Evolutionary conservation across 2,888 invertebrate species (phyloP).

Genomic region (Drosophila nr. fundita): DNA sequence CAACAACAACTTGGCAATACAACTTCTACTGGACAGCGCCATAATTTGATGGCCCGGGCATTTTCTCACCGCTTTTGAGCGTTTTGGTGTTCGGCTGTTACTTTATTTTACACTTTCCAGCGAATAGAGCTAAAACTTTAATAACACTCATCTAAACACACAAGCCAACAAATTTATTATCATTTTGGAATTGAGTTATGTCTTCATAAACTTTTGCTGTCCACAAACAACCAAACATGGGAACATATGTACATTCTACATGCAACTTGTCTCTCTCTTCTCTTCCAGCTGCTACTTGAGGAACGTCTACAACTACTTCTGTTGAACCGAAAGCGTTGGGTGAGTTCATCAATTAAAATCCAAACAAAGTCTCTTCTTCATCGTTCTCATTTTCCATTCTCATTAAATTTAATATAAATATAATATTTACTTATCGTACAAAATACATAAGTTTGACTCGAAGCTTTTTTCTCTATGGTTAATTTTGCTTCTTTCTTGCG

Average conservation of each 20-base stretch:
- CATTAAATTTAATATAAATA: background rate
- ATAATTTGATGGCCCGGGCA: constrained; percentile 68
- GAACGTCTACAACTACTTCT: too few relatives aligned
- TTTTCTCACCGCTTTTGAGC: constrained; percentile 57
- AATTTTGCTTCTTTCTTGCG: too few relatives aligned
- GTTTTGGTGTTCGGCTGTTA: constrained; percentile 43
- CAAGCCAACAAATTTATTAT: constrained; percentile 56
- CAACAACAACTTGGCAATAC: constrained; percentile 17
- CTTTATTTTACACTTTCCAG: constrained; percentile 70
- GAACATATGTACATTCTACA: constrained; percentile 1
- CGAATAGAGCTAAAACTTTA: constrained; percentile 51
- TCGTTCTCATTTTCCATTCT: background rate
- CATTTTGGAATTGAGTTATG: constrained; percentile 62
- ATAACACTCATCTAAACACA: constrained; percentile 44
- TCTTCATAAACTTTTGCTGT: constrained; percentile 37
- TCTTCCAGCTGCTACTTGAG: background rate
- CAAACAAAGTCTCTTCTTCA: background rate
- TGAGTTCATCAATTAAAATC: background rate
- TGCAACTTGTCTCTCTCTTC: constrained; percentile 1
- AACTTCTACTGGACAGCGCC: constrained; percentile 31
- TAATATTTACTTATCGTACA: background rate
- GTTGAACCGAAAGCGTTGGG: background rate
- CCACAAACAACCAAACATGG: background rate
- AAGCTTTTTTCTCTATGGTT: background rate
- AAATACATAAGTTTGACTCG: background rate